These are phyloP conservation scores for Ophioninae sp. DNA, from an alignment of 2,888 invertebrate species.

Conservation along the genomic window DNA sequence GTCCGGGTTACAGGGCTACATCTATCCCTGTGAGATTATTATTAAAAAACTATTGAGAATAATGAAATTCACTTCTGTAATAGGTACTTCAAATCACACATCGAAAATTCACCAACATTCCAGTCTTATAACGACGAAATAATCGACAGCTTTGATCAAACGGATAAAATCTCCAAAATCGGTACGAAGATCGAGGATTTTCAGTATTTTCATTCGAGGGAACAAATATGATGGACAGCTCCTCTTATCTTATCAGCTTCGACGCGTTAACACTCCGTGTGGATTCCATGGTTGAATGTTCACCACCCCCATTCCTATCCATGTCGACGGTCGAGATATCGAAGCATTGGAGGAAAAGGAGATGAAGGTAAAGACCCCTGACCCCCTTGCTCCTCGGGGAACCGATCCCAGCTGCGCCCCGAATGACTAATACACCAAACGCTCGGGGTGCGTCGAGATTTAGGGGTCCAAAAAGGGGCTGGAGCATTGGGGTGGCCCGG, in stretches of 20 bases:
- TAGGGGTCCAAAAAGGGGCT: slow-evolving; percentile 64
- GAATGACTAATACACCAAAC: slow-evolving; percentile 77
- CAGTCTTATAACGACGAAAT: no score
- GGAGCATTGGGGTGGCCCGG: slow-evolving; percentile 33
- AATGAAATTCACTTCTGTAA: no score
- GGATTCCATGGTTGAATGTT: not conserved
- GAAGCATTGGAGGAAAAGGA: slow-evolving; percentile 45
- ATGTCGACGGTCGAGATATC: slow-evolving; percentile 47
- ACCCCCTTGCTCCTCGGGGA: slow-evolving; percentile 55
- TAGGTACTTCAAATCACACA: no score
- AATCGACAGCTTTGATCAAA: not conserved
- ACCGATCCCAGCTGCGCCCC: slow-evolving; percentile 73
- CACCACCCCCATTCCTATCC: slow-evolving; percentile 49
- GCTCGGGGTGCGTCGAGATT: slow-evolving; percentile 74
- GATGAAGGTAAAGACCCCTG: slow-evolving; percentile 55
- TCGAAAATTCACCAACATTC: no score
- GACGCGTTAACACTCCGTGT: not conserved
- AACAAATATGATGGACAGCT: no score
- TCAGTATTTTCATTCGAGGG: no score
- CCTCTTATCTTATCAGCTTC: no score
- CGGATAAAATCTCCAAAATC: not conserved
- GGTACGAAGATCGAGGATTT: not conserved
- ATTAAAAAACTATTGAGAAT: not conserved
- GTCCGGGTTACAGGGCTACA: not conserved
- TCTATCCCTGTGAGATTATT: no score